phyloP scores from a whole-genome alignment of 2,797 vertebrate genomes.

The Pygocentrus nattereri region DNA sequence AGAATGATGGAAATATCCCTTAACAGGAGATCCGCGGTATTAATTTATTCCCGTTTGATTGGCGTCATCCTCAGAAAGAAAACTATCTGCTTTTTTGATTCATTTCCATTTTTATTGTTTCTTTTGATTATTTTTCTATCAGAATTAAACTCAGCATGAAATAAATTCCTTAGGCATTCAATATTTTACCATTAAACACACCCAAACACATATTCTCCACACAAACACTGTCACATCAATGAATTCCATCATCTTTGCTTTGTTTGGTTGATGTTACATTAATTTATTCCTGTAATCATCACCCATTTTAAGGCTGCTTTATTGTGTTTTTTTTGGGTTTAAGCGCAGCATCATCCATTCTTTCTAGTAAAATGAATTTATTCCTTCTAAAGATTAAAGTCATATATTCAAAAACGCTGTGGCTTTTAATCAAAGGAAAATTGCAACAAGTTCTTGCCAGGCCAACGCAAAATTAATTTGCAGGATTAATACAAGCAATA shows the following conservation, averaged over 20 bases:
- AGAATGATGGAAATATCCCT: neutral
- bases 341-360: conserved; percentile 50
- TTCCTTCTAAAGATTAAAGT: conserved; percentile 63
- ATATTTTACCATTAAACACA: conserved; percentile 77
- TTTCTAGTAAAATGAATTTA: conserved; percentile 56
- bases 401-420: conserved; percentile 57
- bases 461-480: conserved; percentile 51
- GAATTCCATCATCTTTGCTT: conserved; percentile 49
- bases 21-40: conserved; percentile 23
- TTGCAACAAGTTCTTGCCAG: conserved; percentile 39
- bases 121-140: conserved; percentile 81
- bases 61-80: conserved; percentile 63
- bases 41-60: conserved; percentile 43
- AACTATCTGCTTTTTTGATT: conserved; percentile 72
- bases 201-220: conserved; percentile 54
- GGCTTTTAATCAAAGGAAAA: conserved; percentile 59
- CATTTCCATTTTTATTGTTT: conserved; percentile 80
- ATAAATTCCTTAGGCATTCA: conserved; percentile 77
- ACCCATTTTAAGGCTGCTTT: conserved; percentile 62
- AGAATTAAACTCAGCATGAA: conserved; percentile 84
- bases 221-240: conserved; percentile 36
- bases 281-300: conserved; percentile 71
- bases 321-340: conserved; percentile 40
- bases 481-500: conserved; percentile 52
- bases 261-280: conserved; percentile 50